A percentile compares a stretch with the other conserved stretches of the same genome.
Evolutionary conservation across 37 sponge, comb jelly and placozoan genomes (phyloP).

Genomic region (Aplysina aerophoba): DNA sequence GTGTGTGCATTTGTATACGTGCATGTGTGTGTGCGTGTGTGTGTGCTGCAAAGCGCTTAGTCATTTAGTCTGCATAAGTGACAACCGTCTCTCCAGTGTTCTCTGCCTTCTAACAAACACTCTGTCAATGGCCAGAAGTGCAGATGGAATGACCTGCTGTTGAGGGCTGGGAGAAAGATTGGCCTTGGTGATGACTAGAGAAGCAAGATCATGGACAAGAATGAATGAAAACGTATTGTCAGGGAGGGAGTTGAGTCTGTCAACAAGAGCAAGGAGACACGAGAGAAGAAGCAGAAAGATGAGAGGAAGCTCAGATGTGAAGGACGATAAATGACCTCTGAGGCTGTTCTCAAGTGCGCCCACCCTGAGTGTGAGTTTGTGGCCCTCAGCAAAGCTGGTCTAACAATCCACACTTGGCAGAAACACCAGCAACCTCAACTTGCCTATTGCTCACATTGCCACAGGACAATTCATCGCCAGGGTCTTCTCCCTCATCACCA

Average conservation of each 20-base stretch:
- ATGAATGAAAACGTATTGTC: background rate
- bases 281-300: conserved; percentile 23
- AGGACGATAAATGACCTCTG: conserved; percentile 3
- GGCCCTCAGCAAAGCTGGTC: conserved; percentile 4
- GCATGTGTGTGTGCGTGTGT: too few relatives aligned
- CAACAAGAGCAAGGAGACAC: background rate
- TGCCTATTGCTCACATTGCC: conserved; percentile 2
- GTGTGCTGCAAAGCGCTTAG: too few relatives aligned
- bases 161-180: background rate
- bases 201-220: background rate
- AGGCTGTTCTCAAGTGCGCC: background rate
- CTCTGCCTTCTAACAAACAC: too few relatives aligned
- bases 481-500: background rate
- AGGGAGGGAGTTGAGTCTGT: conserved; percentile 1
- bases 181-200: conserved; percentile 9
- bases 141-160: conserved; percentile 19
- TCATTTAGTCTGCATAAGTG: too few relatives aligned
- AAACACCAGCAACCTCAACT: background rate
- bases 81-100: too few relatives aligned
- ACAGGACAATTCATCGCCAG: background rate
- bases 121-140: too few relatives aligned
- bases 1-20: too few relatives aligned
- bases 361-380: conserved; percentile 11
- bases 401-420: background rate
- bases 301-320: conserved; percentile 21